Evolutionary conservation across 2,888 invertebrate species (phyloP).

Genomic region (Parnassius apollo): DNA sequence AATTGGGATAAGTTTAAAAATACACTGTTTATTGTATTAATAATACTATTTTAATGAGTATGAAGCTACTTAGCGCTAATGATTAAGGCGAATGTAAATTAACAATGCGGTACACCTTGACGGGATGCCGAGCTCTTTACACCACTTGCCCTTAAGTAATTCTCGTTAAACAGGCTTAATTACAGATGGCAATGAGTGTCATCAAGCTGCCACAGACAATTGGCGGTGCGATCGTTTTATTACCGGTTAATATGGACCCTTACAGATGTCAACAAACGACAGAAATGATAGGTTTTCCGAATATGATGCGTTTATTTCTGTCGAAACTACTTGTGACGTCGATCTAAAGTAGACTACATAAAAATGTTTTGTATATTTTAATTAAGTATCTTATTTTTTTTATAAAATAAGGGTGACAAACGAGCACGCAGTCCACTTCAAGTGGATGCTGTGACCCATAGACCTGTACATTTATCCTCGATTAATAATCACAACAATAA

Average conservation of each 20-base stretch:
- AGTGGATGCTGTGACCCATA: too few relatives aligned
- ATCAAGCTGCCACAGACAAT: slow-evolving; percentile 36
- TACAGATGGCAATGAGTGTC: slow-evolving; percentile 29
- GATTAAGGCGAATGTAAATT: slow-evolving; percentile 8
- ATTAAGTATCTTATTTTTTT: too few relatives aligned
- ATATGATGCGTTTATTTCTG: background rate
- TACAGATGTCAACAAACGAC: slow-evolving; percentile 18
- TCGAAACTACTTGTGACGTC: background rate
- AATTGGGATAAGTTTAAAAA: too few relatives aligned
- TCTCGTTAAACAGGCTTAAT: slow-evolving; percentile 40
- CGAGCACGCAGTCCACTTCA: too few relatives aligned
- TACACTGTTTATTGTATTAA: too few relatives aligned
- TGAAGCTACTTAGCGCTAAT: background rate
- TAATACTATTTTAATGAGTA: too few relatives aligned
- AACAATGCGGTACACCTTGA: slow-evolving; percentile 26
- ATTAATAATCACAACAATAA: too few relatives aligned
- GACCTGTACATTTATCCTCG: too few relatives aligned
- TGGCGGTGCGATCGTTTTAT: slow-evolving; percentile 34
- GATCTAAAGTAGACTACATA: too few relatives aligned
- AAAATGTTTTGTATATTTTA: too few relatives aligned
- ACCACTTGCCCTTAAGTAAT: slow-evolving; percentile 41
- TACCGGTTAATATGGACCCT: slow-evolving; percentile 31
- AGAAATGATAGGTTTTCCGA: slow-evolving; percentile 9
- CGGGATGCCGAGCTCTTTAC: slow-evolving; percentile 20
- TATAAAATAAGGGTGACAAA: too few relatives aligned